phyloP scores from a whole-genome alignment of 2,113 vertebrate genomes.

The Dinomys branickii region DNA sequence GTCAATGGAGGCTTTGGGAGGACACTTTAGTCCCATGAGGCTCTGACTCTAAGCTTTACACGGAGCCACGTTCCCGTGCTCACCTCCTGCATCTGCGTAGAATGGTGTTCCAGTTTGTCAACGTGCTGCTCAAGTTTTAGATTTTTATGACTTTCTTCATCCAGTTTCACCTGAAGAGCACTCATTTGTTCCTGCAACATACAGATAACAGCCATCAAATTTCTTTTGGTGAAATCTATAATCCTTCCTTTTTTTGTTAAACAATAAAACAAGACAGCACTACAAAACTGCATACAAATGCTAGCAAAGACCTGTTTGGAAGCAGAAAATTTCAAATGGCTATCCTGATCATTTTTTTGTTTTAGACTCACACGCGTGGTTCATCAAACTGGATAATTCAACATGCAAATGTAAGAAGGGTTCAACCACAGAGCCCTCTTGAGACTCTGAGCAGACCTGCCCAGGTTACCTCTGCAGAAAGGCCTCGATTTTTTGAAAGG shows the following conservation, averaged over 20 bases:
- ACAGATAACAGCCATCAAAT: not conserved
- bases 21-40: not conserved
- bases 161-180: constrained; percentile 89
- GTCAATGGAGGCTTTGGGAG: not conserved
- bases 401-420: constrained; percentile 22
- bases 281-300: not conserved
- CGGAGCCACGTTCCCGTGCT: not conserved
- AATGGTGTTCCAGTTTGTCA: constrained; percentile 93
- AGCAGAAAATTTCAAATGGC: not conserved
- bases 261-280: not conserved
- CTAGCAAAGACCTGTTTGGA: not conserved
- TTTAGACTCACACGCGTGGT: not conserved
- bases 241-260: constrained; percentile 7
- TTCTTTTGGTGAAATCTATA: not conserved
- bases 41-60: not conserved
- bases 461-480: not conserved
- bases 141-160: constrained; percentile 93
- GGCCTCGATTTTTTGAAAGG: not conserved
- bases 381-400: not conserved
- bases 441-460: not conserved
- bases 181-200: constrained; percentile 90
- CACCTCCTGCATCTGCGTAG: constrained; percentile 88
- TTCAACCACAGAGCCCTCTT: not conserved
- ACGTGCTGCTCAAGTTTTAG: constrained; percentile 92
- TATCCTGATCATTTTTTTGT: not conserved